These are phyloP conservation scores for Caenorhabditis brenneri DNA, from an alignment of 1,140 invertebrate genomes.

Conservation along the genomic window DNA sequence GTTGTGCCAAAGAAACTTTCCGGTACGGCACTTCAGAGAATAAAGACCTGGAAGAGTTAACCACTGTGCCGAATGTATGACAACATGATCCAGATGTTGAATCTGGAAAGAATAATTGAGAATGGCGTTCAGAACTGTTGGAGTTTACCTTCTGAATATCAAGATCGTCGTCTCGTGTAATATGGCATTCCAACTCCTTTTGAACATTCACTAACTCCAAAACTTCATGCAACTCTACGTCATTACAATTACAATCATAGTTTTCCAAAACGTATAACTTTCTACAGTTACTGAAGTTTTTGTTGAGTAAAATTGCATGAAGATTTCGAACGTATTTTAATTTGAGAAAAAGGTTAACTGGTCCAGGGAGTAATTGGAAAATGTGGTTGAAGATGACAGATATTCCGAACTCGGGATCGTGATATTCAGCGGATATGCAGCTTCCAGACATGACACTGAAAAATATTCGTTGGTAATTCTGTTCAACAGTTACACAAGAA, in stretches of 20 bases:
- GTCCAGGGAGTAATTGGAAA: neutral
- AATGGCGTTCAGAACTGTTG: neutral
- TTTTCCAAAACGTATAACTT: neutral
- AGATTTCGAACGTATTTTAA: neutral
- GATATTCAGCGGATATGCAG: neutral
- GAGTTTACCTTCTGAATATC: neutral
- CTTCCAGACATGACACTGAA: neutral
- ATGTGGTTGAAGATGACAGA: neutral
- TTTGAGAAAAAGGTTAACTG: neutral
- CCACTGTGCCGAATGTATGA: neutral
- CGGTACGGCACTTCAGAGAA: neutral
- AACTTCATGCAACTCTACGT: neutral
- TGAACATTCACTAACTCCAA: neutral
- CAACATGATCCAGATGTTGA: neutral
- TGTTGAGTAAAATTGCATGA: neutral
- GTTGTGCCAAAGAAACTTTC: neutral
- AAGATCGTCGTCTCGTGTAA: neutral
- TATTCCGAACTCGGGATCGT: neutral
- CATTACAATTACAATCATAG: neutral
- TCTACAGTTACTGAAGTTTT: neutral
- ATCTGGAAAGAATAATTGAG: neutral
- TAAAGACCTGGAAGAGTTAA: neutral
- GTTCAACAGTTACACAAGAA: neutral
- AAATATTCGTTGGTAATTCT: neutral
- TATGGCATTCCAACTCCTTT: neutral